Evolutionary conservation across 2,888 invertebrate species (phyloP).

Genomic region (Andricus quercusramuli): DNA sequence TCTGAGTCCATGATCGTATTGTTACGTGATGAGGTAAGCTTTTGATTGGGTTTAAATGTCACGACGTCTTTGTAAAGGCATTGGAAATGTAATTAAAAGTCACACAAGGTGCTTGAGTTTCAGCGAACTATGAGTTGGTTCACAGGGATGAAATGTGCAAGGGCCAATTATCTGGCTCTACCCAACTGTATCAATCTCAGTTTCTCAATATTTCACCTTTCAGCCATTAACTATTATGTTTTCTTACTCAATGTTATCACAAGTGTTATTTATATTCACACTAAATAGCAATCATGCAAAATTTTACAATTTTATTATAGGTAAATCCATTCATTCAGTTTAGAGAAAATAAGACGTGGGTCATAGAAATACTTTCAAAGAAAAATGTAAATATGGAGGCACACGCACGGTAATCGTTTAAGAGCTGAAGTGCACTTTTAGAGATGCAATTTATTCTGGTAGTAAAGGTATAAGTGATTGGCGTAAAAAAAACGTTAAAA

Average conservation of each 20-base stretch:
- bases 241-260: neutral
- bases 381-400: neutral
- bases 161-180: conserved; percentile 51
- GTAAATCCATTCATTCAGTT: neutral
- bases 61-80: conserved; percentile 44
- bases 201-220: conserved; percentile 12
- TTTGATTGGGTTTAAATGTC: conserved; percentile 59
- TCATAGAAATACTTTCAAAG: neutral
- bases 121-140: conserved; percentile 43
- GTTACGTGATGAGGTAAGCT: conserved; percentile 43
- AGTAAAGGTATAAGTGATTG: conserved; percentile 28
- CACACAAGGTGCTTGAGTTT: conserved; percentile 46
- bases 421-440: conserved; percentile 16
- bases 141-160: conserved; percentile 44
- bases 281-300: too few species aligned
- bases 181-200: conserved; percentile 18
- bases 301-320: too few species aligned
- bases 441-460: conserved; percentile 5
- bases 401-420: neutral
- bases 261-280: neutral
- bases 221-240: neutral
- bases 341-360: neutral
- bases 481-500: conserved; percentile 28
- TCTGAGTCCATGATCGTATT: conserved; percentile 44
- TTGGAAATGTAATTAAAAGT: conserved; percentile 65